These are phyloP conservation scores for Synanthedon formicaeformis DNA, from an alignment of 2,888 invertebrate genomes.

Conservation along the genomic window DNA sequence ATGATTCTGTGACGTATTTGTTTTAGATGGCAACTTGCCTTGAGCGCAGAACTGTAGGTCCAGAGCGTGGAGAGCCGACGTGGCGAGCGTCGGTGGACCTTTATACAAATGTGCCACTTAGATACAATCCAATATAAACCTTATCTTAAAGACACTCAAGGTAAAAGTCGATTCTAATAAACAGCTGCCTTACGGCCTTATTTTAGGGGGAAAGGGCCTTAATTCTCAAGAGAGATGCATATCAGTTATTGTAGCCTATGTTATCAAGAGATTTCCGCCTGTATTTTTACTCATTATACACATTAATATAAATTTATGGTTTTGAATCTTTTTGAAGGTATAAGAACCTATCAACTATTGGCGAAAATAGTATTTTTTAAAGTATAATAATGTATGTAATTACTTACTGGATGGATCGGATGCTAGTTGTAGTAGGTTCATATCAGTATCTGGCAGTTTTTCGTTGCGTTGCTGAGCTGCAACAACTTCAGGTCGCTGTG, in stretches of 20 bases:
- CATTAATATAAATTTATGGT: no score
- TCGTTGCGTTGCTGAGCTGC: constrained; percentile 40
- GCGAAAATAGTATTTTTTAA: no score
- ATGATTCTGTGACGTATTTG: background rate
- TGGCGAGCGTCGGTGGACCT: constrained; percentile 63
- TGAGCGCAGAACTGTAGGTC: constrained; percentile 64
- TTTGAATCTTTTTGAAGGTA: no score
- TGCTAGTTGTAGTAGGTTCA: constrained; percentile 46
- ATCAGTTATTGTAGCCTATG: no score
- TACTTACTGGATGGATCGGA: constrained; percentile 43
- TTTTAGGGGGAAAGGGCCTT: no score
- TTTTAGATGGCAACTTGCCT: constrained; percentile 39
- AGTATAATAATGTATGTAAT: no score
- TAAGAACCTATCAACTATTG: no score
- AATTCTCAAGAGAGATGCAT: no score
- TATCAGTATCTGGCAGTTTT: constrained; percentile 48
- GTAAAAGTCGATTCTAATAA: no score
- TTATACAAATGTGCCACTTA: constrained; percentile 11
- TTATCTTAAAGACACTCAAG: background rate
- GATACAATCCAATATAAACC: constrained; percentile 7
- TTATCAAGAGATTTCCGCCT: no score
- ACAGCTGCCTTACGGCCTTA: no score
- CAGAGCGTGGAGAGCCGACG: constrained; percentile 63
- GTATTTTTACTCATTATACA: no score
- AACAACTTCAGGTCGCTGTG: constrained; percentile 41